Evolutionary conservation across 2,888 invertebrate genomes (phyloP).

Genomic region (Heliconius aoede): DNA sequence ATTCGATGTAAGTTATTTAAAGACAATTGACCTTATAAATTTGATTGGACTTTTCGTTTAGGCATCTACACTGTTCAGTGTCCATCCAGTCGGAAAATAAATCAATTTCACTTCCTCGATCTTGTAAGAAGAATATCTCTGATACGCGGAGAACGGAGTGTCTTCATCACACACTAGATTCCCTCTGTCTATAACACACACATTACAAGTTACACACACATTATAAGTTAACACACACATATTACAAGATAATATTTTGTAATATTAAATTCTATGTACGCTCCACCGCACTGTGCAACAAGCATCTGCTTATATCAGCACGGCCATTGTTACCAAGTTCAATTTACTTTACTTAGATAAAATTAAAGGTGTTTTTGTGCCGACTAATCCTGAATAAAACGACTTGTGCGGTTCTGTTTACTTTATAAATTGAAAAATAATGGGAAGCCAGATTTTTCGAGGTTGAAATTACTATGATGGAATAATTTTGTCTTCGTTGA

Average conservation of each 20-base stretch:
- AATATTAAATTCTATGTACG: not conserved
- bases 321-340: not conserved
- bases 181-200: not conserved
- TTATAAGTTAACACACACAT: too few species aligned
- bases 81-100: too few species aligned
- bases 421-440: constrained; percentile 18
- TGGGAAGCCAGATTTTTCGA: not conserved
- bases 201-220: too few species aligned
- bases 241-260: not conserved
- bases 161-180: not conserved
- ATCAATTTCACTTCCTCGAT: too few species aligned
- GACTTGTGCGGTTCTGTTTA: not conserved
- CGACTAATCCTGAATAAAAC: constrained; percentile 10
- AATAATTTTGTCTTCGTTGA: not conserved
- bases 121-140: too few species aligned
- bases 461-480: not conserved
- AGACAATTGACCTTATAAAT: too few species aligned
- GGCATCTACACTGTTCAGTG: too few species aligned
- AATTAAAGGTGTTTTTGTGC: constrained; percentile 11
- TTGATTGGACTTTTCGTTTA: too few species aligned
- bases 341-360: constrained; percentile 11
- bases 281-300: constrained; percentile 10
- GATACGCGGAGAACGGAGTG: not conserved
- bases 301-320: constrained; percentile 20
- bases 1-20: too few species aligned